A percentile compares a stretch with the other conserved stretches of the same genome.
phyloP scores from a whole-genome alignment of 2,797 vertebrate species.

The Garrulus glandarius region DNA sequence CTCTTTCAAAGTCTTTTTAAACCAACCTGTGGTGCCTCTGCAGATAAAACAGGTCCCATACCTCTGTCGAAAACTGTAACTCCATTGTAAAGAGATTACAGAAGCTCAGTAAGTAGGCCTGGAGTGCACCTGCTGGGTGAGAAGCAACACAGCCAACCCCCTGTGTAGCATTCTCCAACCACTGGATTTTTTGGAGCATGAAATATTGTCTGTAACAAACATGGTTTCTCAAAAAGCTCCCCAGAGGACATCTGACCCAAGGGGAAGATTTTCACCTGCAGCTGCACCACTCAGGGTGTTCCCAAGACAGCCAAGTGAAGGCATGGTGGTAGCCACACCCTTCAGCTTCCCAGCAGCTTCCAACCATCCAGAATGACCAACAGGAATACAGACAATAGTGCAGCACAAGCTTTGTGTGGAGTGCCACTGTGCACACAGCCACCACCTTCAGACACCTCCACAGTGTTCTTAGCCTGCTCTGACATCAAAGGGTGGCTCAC shows the following conservation, averaged over 20 bases:
- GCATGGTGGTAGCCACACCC: not conserved
- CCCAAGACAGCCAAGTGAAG: rapidly evolving
- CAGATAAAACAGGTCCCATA: not conserved
- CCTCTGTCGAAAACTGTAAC: not conserved
- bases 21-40: not conserved
- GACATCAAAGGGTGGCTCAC: not conserved
- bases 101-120: not conserved
- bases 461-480: not conserved
- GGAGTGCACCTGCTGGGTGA: not conserved
- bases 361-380: not conserved
- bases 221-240: not conserved
- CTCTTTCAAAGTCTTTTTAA: not conserved
- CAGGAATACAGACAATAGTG: rapidly evolving
- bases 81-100: not conserved
- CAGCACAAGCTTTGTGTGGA: not conserved
- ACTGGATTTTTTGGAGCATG: not conserved
- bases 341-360: not conserved
- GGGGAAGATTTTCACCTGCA: not conserved
- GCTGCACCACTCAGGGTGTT: not conserved
- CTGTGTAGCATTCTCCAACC: not conserved
- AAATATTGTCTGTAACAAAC: not conserved
- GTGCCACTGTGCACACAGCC: not conserved
- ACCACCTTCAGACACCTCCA: not conserved
- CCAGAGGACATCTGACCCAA: not conserved
- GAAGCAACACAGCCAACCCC: not conserved